These are phyloP conservation scores for Drosophila neutralis DNA, from an alignment of 2,888 invertebrate genomes.

Conservation along the genomic window DNA sequence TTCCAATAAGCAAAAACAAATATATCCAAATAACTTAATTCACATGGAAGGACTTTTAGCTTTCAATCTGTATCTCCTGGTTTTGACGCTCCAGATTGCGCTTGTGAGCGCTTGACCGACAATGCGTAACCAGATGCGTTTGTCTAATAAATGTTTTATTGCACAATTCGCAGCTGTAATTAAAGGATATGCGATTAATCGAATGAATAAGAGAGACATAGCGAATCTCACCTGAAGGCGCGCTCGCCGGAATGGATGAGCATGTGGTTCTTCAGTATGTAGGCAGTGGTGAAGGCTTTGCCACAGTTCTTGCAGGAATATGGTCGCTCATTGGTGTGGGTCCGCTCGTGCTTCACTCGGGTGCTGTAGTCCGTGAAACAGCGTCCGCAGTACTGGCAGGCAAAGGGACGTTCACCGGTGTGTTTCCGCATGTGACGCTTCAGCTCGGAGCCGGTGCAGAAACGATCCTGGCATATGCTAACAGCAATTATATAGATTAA, in stretches of 20 bases:
- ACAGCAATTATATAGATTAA: background rate
- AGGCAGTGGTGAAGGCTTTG: slow-evolving; percentile 73
- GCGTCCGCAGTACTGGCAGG: slow-evolving; percentile 67
- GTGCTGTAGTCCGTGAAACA: slow-evolving; percentile 73
- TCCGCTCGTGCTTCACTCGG: slow-evolving; percentile 68
- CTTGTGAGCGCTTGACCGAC: slow-evolving; percentile 56
- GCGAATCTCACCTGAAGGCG: slow-evolving; percentile 51
- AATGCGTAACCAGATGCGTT: slow-evolving; percentile 57
- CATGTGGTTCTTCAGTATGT: slow-evolving; percentile 71
- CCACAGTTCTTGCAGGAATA: slow-evolving; percentile 72
- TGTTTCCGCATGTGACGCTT: slow-evolving; percentile 71
- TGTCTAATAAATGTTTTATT: slow-evolving; percentile 62
- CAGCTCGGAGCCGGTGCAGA: slow-evolving; percentile 71
- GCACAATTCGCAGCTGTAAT: slow-evolving; percentile 55
- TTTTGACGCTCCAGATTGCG: slow-evolving; percentile 48
- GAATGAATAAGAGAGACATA: background rate
- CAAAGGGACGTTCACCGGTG: slow-evolving; percentile 71
- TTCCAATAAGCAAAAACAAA: background rate
- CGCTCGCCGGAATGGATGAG: slow-evolving; percentile 72
- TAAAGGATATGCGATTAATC: background rate
- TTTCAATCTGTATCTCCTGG: slow-evolving; percentile 4
- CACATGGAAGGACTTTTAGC: background rate
- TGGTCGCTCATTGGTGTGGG: slow-evolving; percentile 78
- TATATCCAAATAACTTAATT: background rate
- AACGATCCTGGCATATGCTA: slow-evolving; percentile 64